These are phyloP conservation scores for Sphyrna mokarran DNA, from an alignment of 2,113 vertebrate species.

Conservation along the genomic window DNA sequence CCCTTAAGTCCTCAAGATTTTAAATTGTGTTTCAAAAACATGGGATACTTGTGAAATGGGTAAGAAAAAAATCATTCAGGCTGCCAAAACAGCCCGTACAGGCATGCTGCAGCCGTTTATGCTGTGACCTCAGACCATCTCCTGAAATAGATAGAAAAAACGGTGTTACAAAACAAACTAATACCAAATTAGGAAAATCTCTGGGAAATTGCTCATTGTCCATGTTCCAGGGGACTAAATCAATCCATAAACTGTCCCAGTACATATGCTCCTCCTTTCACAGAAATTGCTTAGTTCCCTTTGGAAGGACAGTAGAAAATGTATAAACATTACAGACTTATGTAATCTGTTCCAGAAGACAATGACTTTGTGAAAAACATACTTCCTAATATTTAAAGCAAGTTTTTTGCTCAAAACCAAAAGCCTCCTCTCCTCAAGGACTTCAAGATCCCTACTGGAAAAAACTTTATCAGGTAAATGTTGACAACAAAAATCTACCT, in stretches of 20 bases:
- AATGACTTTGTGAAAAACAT: no score
- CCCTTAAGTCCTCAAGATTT: background rate
- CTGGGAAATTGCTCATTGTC: background rate
- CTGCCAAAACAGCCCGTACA: background rate
- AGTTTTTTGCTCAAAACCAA: background rate
- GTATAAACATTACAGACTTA: no score
- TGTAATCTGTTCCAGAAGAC: no score
- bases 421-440: background rate
- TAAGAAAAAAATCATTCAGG: background rate
- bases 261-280: no score
- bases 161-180: background rate
- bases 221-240: no score
- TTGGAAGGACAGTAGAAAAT: no score
- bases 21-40: background rate
- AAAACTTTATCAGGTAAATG: background rate
- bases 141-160: background rate
- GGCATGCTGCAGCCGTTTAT: background rate
- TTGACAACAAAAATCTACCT: background rate
- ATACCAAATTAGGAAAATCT: background rate
- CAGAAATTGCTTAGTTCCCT: no score
- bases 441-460: background rate
- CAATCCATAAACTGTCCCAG: no score
- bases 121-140: background rate
- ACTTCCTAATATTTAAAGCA: background rate
- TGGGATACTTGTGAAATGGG: background rate